phyloP scores from a whole-genome alignment of 92 coral and sea anemone species.

The Hydrozoanthus gracilis region DNA sequence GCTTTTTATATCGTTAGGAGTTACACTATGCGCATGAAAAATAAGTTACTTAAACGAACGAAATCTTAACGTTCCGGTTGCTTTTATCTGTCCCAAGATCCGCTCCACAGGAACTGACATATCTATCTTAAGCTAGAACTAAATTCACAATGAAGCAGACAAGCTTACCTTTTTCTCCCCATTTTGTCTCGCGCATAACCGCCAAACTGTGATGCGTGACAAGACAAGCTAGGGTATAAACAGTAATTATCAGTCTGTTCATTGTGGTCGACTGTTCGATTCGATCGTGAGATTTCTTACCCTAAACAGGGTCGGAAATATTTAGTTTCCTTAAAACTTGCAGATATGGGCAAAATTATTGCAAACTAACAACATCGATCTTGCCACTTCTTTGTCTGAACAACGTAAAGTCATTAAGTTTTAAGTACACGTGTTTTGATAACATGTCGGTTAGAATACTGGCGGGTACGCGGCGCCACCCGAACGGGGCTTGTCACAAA shows the following conservation, averaged over 20 bases:
- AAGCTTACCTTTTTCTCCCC: constrained; percentile 86
- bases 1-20: too few relatives aligned
- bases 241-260: neutral
- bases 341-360: neutral
- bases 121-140: too few relatives aligned
- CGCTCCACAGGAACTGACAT: too few relatives aligned
- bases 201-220: constrained; percentile 37
- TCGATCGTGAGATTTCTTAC: neutral
- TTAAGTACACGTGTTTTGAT: constrained; percentile 61
- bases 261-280: neutral
- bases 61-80: too few relatives aligned
- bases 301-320: constrained; percentile 4
- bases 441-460: constrained; percentile 23
- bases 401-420: constrained; percentile 46
- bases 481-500: neutral
- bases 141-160: too few relatives aligned
- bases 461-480: constrained; percentile 27
- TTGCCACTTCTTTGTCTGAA: constrained; percentile 20
- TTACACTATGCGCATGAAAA: too few relatives aligned
- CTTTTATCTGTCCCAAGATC: too few relatives aligned
- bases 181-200: constrained; percentile 70
- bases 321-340: neutral
- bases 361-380: neutral
- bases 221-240: neutral
- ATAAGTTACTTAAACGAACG: too few relatives aligned